These are phyloP conservation scores for Crotalus horridus DNA, from an alignment of 2,113 vertebrate genomes.

Conservation along the genomic window DNA sequence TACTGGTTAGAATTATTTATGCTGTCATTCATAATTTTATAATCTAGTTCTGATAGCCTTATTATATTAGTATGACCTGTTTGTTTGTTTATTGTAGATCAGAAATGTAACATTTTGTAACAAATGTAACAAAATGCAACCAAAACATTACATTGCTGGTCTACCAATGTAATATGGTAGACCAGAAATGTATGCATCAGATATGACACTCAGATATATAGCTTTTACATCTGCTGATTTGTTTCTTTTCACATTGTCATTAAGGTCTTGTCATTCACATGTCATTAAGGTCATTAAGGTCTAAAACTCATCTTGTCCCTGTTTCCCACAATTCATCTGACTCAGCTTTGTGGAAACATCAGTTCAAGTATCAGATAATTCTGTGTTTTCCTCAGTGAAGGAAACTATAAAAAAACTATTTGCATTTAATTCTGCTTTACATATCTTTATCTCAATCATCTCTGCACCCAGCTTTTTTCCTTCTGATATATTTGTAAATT, in stretches of 20 bases:
- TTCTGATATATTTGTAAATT: neutral
- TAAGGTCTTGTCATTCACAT: neutral
- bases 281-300: neutral
- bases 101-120: neutral
- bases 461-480: neutral
- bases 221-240: neutral
- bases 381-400: neutral
- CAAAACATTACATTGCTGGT: neutral
- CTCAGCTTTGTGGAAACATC: neutral
- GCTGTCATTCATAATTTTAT: neutral
- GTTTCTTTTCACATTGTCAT: neutral
- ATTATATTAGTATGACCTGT: neutral
- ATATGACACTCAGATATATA: neutral
- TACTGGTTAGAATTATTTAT: neutral
- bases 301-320: neutral
- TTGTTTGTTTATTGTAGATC: neutral
- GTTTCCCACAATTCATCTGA: neutral
- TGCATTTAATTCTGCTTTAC: neutral
- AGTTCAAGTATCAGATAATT: neutral
- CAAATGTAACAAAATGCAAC: neutral
- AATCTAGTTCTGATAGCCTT: neutral
- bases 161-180: neutral
- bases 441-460: neutral
- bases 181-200: neutral
- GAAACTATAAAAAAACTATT: neutral